Conservation (phyloP, 2,888 invertebrate species). For the Clunio marinus region DNA sequence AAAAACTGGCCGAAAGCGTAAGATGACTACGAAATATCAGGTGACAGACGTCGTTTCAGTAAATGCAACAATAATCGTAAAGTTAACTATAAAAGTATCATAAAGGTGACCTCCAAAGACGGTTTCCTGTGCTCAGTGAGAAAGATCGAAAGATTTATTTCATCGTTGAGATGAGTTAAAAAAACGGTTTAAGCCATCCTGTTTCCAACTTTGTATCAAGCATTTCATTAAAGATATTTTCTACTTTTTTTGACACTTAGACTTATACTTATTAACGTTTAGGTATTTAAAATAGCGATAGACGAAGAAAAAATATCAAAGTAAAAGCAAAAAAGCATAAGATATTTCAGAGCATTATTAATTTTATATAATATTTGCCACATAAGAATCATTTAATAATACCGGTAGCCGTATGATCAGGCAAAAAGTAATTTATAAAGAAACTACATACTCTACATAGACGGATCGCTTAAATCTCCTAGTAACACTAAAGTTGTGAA, state of each 20-base stretch:
- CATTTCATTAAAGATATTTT: too few species aligned
- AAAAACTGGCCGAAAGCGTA: conserved; percentile 19
- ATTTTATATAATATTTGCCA: conserved; percentile 26
- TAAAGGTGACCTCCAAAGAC: conserved; percentile 27
- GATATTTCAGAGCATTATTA: not conserved
- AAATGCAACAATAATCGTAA: conserved; percentile 38
- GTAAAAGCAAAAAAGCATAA: too few species aligned
- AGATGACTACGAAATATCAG: conserved; percentile 34
- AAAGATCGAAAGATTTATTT: conserved; percentile 4
- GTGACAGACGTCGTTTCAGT: conserved; percentile 38
- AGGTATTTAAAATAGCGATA: too few species aligned
- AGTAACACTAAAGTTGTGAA: not conserved
- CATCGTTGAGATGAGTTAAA: not conserved
- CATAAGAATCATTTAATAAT: conserved; percentile 30
- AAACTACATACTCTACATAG: conserved; percentile 22
- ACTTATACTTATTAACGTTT: too few species aligned
- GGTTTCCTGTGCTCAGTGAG: not conserved
- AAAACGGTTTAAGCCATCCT: not conserved
- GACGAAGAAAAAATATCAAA: too few species aligned
- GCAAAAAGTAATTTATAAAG: conserved; percentile 36
- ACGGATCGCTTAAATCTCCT: not conserved
- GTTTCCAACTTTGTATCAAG: not conserved
- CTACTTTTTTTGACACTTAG: too few species aligned
- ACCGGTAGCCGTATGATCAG: conserved; percentile 29
- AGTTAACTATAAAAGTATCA: conserved; percentile 28